Base-by-base conservation (phyloP, 2,113 vertebrate genomes). In the Aythya baeri region DNA sequence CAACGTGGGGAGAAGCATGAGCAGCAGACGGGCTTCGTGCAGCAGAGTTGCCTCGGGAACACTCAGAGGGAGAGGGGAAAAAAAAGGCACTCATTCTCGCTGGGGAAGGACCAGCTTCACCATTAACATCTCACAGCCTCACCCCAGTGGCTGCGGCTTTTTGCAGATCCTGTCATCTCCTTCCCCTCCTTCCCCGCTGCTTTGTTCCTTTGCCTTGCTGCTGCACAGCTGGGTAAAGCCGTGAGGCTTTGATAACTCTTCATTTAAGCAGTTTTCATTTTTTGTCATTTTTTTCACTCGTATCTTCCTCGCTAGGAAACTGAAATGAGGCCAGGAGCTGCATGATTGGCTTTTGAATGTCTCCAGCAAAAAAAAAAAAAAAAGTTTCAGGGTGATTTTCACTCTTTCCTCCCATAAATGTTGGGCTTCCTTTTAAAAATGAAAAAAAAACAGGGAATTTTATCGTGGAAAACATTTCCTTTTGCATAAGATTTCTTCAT, bases 51-150 rank as follows among this genome's bases (percentile, higher is more conserved):
- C 34, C 74, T 82, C 12, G 0, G 70, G 68, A 94, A 58, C 8
- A 13, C 50, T 52, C 20, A 26, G 23, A 29, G 68, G 26, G 25
- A 36, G n/a, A 32, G 31, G 55, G 55, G 31, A 57, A 17, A 10
- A 10, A 22, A 31, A n/a, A n/a, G 31, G 65, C 13, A 13, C 29
- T 17, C 23, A 31, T 73, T 27, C 82, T 83, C 46, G 8, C 29
- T 55, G 62, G 74, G 74, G 58, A 79, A 21, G 78, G 77, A 91
- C 62, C 26, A 44, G 77, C 81, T 54, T 87, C 0, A 0, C 58
- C 58, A 84, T 92, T 91, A 92, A 62, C 94, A 89, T 87, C 95
- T 96, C 94, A 92, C 84, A 94, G 94, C 77, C 77, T 93, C 91
- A 27, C 77, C 77, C 50, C 13, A 2, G n/a, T 66, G 52, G 49